Percentiles rank a stretch among this genome's conserved stretches.
These are phyloP conservation scores for Siphonodentalium dalli DNA, from an alignment of 2,888 invertebrate species.

Conservation along the genomic window DNA sequence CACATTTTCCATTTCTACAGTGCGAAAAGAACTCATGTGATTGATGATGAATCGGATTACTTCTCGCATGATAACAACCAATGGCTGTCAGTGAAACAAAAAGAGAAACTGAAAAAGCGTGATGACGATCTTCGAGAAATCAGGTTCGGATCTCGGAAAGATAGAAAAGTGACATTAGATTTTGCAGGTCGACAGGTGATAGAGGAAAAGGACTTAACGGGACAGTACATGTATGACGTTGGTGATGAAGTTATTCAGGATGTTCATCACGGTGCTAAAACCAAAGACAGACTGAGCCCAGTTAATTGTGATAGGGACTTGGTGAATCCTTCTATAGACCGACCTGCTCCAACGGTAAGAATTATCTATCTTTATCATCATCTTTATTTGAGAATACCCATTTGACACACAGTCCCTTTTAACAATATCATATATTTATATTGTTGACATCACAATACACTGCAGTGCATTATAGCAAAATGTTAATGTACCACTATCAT, in stretches of 20 bases:
- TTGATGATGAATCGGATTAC: conserved; percentile 94
- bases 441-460: too few species aligned
- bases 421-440: too few species aligned
- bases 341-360: conserved; percentile 48
- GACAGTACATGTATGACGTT: conserved; percentile 59
- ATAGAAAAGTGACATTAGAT: conserved; percentile 79
- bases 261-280: conserved; percentile 51
- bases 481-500: too few species aligned
- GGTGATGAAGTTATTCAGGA: conserved; percentile 60
- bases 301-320: conserved; percentile 31
- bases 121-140: conserved; percentile 75
- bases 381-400: too few species aligned
- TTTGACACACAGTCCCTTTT: too few species aligned
- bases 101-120: conserved; percentile 73
- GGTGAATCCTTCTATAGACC: conserved; percentile 48
- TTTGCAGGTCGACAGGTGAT: conserved; percentile 70
- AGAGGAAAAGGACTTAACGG: conserved; percentile 62
- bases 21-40: conserved; percentile 76
- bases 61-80: conserved; percentile 78
- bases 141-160: conserved; percentile 75
- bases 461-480: too few species aligned
- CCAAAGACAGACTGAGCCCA: conserved; percentile 11
- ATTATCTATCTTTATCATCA: too few species aligned
- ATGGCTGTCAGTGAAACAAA: conserved; percentile 80
- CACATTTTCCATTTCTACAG: conserved; percentile 65